A percentile compares a stretch with the other conserved stretches of the same genome.
phyloP scores from a whole-genome alignment of 2,113 vertebrate species.

The Cololabis saira region DNA sequence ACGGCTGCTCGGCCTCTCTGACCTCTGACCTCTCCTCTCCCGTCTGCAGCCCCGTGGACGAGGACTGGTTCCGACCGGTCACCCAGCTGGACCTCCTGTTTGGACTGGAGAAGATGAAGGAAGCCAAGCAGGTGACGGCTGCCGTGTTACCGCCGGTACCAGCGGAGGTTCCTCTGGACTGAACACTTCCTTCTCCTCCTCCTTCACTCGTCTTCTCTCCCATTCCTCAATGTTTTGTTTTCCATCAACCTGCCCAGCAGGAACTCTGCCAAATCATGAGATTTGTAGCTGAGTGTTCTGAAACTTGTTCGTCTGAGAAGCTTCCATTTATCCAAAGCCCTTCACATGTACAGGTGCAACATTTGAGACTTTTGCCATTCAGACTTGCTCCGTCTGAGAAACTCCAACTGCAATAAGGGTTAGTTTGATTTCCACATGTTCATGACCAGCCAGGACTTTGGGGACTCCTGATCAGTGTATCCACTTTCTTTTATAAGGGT shows the following conservation, averaged over 20 bases:
- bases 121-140: constrained; percentile 76
- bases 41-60: constrained; percentile 63
- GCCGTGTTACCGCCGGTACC: constrained; percentile 36
- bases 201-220: background rate
- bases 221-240: background rate
- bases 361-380: background rate
- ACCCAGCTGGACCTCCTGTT: constrained; percentile 84
- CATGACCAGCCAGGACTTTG: too few relatives aligned
- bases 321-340: constrained; percentile 3
- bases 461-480: too few relatives aligned
- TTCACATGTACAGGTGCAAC: constrained; percentile 9
- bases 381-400: too few relatives aligned
- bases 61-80: constrained; percentile 77
- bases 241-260: background rate
- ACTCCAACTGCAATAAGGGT: too few relatives aligned
- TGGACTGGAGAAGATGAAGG: constrained; percentile 84
- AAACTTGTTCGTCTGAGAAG: constrained; percentile 24
- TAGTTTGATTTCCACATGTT: too few relatives aligned
- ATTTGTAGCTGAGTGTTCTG: constrained; percentile 9
- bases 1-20: too few relatives aligned
- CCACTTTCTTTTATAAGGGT: background rate
- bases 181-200: constrained; percentile 1
- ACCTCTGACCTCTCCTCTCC: background rate
- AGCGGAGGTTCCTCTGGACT: constrained; percentile 77
- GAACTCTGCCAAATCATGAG: constrained; percentile 9